Conservation (phyloP, 2,113 vertebrate genomes). For the Grammomys surdaster region DNA sequence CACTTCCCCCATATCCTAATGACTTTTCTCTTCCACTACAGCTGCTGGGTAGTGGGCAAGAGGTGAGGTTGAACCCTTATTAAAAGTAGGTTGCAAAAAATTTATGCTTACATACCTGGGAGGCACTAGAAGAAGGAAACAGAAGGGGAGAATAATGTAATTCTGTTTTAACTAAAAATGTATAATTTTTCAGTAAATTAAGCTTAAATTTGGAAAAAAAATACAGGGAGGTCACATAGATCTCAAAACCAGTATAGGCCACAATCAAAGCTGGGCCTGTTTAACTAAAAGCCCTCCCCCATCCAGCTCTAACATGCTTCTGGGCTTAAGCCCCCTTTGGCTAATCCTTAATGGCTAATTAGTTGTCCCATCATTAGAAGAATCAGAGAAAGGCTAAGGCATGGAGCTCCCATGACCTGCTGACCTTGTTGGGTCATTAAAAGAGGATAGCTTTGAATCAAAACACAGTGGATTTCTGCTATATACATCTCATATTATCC, state of each 20-base stretch:
- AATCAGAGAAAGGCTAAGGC: slow-evolving; percentile 76
- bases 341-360: slow-evolving; percentile 80
- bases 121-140: neutral
- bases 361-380: slow-evolving; percentile 74
- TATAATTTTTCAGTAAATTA: neutral
- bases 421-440: slow-evolving; percentile 78
- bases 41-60: too few relatives aligned
- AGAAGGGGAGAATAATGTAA: neutral
- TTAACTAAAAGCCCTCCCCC: slow-evolving; percentile 36
- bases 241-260: neutral
- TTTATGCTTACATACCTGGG: neutral
- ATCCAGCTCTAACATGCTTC: slow-evolving; percentile 12
- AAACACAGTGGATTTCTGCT: slow-evolving; percentile 58
- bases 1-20: too few relatives aligned
- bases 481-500: slow-evolving; percentile 52
- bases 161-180: neutral
- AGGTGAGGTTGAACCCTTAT: too few relatives aligned
- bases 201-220: neutral
- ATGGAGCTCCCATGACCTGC: slow-evolving; percentile 78
- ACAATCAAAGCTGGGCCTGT: slow-evolving; percentile 46
- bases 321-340: slow-evolving; percentile 68
- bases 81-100: too few relatives aligned
- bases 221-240: neutral
- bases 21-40: too few relatives aligned
- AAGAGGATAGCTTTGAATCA: slow-evolving; percentile 71